These are phyloP conservation scores for Ceratosolen solmsi DNA, from an alignment of 1,140 invertebrate genomes.

Conservation along the genomic window DNA sequence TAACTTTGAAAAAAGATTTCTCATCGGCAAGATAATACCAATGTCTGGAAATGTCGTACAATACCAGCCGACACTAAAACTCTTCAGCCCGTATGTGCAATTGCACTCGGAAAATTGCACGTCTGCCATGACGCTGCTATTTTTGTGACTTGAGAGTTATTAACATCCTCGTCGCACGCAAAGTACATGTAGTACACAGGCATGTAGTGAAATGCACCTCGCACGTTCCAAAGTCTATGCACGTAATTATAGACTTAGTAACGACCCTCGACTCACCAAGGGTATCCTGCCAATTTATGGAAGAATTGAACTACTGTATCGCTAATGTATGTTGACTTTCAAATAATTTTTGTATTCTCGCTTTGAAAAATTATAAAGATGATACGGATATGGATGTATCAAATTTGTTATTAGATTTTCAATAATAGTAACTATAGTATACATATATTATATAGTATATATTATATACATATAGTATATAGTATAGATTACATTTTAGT, in stretches of 20 bases:
- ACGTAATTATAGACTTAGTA: constrained; percentile 66
- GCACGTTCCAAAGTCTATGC: background rate
- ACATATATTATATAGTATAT: too few species aligned
- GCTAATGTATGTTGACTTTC: too few species aligned
- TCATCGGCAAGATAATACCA: background rate
- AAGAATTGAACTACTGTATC: background rate
- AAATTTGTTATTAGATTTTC: too few species aligned
- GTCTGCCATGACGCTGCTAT: constrained; percentile 54
- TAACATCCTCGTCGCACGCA: constrained; percentile 57
- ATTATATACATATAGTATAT: too few species aligned
- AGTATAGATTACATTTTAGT: too few species aligned
- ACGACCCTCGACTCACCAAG: constrained; percentile 58
- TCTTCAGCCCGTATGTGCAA: background rate
- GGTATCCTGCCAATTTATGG: background rate
- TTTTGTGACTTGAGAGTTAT: constrained; percentile 64
- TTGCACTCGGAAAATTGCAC: background rate
- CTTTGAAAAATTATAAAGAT: too few species aligned
- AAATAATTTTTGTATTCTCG: too few species aligned
- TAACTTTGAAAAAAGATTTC: too few species aligned
- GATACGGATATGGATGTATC: too few species aligned
- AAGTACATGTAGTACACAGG: constrained; percentile 46
- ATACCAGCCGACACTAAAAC: background rate
- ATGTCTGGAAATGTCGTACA: background rate
- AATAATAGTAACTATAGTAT: too few species aligned
- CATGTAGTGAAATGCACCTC: background rate